phyloP scores from a whole-genome alignment of 2,797 vertebrate genomes.

The Eidolon dupreanum region DNA sequence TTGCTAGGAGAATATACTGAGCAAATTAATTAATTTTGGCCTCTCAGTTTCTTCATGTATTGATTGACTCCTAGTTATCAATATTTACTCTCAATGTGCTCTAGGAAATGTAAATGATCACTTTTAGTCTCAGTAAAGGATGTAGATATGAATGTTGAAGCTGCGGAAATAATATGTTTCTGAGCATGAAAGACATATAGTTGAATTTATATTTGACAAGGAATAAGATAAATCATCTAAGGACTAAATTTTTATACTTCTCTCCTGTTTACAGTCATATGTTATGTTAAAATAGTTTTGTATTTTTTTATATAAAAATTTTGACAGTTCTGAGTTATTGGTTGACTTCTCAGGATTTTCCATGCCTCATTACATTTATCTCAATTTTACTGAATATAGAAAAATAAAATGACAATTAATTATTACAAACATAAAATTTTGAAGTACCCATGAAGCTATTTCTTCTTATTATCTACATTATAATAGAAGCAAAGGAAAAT shows the following conservation, averaged over 20 bases:
- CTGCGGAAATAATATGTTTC: neutral
- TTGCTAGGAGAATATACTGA: neutral
- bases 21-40: neutral
- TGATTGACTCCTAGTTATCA: neutral
- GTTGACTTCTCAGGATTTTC: neutral
- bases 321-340: neutral
- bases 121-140: neutral
- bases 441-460: neutral
- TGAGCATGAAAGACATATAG: neutral
- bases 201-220: neutral
- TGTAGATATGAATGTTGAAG: neutral
- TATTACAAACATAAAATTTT: neutral
- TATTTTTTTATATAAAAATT: neutral
- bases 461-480: neutral
- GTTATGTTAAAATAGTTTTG: neutral
- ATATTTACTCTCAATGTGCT: neutral
- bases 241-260: neutral
- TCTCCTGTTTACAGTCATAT: neutral
- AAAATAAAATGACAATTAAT: slow-evolving; percentile 5
- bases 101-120: neutral
- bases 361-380: neutral
- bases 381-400: neutral
- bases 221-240: neutral
- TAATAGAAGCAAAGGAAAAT: neutral
- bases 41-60: neutral